Base-by-base conservation (phyloP, 2,797 vertebrate species). In the Schizopygopsis malacanthus region DNA sequence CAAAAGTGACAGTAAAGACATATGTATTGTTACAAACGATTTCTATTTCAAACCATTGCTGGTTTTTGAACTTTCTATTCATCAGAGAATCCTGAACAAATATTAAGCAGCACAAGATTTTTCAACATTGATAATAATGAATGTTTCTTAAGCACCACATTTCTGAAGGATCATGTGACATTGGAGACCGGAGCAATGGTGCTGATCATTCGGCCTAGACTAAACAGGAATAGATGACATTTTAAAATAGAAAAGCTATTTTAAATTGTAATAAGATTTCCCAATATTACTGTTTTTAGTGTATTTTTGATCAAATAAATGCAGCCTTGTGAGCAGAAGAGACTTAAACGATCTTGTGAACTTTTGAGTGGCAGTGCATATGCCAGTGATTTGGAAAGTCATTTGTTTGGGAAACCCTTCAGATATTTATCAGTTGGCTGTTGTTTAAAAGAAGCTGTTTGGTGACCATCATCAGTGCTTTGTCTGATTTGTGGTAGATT, bases 391-490 rank as follows among this genome's bases (percentile, higher is more conserved):
- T 25, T n/a, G 10, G 20, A 79, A 33, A 71, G 72, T 79, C 20
- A 71, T 22, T 82, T 67, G 54, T 70, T 82, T 63, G 13, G 20
- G 70, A 72, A 39, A 56, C 79, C 52, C 82, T 86, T 87, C 69
- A 87, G 85, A 81, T 67, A 83, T 88, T 85, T 56, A 61, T 81
- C 87, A 86, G 72, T 83, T 78, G 47, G 65, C 72, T 77, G 81
- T 86, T 70, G 43, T 88, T 90, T 5, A 69, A 80, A 80, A 67
- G 89, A 91, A 47, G 39, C 28, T 41, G 79, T 87, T 86, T 90
- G 92, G 82, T 93, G 92, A 89, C 89, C 91, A 91, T 94, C 92
- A 92, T 95, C 93, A 91, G 93, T 95, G 93, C 92, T 95, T 95
- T 25, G 90, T 95, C 93, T 94, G 90, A 93, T 92, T 87, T 93